Evolutionary conservation across 2,113 vertebrate species (phyloP).

Genomic region (Perca schrenkii): DNA sequence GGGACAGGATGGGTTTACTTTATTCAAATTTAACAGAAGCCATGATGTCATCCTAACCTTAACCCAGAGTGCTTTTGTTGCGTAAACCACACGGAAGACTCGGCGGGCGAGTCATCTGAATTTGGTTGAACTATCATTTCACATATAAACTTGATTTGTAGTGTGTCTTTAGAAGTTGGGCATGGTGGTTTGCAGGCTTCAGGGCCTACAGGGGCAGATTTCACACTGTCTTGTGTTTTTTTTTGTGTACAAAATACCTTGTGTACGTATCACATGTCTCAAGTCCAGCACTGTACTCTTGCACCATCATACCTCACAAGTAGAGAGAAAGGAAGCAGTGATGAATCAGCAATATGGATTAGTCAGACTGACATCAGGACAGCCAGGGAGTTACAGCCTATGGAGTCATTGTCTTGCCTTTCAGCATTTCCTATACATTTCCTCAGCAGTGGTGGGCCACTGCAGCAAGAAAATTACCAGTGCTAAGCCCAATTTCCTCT

Average conservation of each 20-base stretch:
- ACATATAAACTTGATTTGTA: neutral
- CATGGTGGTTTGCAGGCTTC: no score
- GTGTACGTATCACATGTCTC: slow-evolving; percentile 15
- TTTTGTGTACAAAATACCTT: neutral
- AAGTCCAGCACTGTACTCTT: slow-evolving; percentile 10
- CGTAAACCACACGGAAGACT: neutral
- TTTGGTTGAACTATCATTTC: neutral
- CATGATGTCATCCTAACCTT: neutral
- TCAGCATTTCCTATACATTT: slow-evolving; percentile 62
- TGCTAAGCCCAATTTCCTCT: slow-evolving; percentile 70
- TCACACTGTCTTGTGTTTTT: slow-evolving; percentile 9
- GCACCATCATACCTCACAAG: slow-evolving; percentile 5
- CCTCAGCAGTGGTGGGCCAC: slow-evolving; percentile 61
- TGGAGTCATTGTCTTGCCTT: slow-evolving; percentile 66
- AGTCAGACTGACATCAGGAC: slow-evolving; percentile 33
- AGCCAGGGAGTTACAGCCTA: slow-evolving; percentile 47
- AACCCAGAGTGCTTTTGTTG: neutral
- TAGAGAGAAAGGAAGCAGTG: slow-evolving; percentile 13
- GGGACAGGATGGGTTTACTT: neutral
- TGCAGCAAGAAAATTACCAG: slow-evolving; percentile 68
- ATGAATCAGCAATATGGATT: slow-evolving; percentile 39
- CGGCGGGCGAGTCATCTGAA: neutral
- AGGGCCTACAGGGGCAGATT: slow-evolving; percentile 4
- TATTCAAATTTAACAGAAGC: slow-evolving; percentile 21
- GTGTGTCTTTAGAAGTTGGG: no score